Percentiles rank a stretch among this genome's conserved stretches.
Evolutionary conservation across 2,888 invertebrate species (phyloP).

Genomic region (Zele albiditarsus): DNA sequence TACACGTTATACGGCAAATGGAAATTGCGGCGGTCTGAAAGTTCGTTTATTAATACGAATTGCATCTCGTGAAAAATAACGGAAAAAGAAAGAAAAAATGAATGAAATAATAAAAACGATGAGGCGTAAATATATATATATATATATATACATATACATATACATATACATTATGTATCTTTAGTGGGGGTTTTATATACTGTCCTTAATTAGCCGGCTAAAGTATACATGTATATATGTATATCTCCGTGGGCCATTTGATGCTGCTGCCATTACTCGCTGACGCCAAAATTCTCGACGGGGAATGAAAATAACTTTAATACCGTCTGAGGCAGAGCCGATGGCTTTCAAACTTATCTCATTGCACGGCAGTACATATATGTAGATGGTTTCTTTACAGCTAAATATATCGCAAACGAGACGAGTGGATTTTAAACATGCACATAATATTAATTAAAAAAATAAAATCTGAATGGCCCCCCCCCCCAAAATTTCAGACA

Average conservation of each 20-base stretch:
- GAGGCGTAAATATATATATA: background rate
- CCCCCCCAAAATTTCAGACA: too few relatives aligned
- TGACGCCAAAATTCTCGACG: background rate
- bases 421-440: background rate
- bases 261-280: constrained; percentile 45
- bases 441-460: background rate
- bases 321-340: constrained; percentile 26
- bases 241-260: constrained; percentile 50
- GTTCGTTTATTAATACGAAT: constrained; percentile 67
- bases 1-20: constrained; percentile 25
- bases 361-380: constrained; percentile 10
- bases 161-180: constrained; percentile 19
- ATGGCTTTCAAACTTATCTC: constrained; percentile 36
- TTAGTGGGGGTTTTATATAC: constrained; percentile 47
- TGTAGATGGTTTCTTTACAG: background rate
- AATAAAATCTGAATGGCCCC: too few relatives aligned
- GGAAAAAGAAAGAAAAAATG: constrained; percentile 29
- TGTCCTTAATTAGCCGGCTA: constrained; percentile 57
- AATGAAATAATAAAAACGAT: constrained; percentile 9
- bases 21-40: constrained; percentile 49
- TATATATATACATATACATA: too few relatives aligned
- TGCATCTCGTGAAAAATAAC: constrained; percentile 59
- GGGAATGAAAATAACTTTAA: constrained; percentile 42
- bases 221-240: constrained; percentile 39
- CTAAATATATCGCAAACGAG: constrained; percentile 26